A percentile compares a stretch with the other conserved stretches of the same genome.
These are phyloP conservation scores for Garra rufa DNA, from an alignment of 2,113 vertebrate species.

Conservation along the genomic window DNA sequence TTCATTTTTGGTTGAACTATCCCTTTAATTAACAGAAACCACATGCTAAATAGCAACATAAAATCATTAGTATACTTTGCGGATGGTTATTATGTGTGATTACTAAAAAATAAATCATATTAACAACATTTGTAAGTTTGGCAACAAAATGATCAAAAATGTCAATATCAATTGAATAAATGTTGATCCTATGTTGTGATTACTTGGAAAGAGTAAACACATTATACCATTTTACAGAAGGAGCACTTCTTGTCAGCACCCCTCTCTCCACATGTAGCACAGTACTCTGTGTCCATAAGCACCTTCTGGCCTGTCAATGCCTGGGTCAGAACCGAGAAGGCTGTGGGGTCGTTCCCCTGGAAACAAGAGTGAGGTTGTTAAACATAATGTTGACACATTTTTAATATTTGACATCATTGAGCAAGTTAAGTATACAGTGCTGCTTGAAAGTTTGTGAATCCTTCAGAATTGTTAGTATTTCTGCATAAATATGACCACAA, in stretches of 20 bases:
- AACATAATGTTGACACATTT: not conserved
- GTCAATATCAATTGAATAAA: not conserved
- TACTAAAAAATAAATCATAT: not conserved
- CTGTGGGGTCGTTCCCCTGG: slow-evolving; percentile 83
- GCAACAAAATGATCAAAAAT: not conserved
- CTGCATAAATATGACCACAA: too few species aligned
- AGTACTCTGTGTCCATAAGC: slow-evolving; percentile 84
- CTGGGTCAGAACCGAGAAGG: slow-evolving; percentile 85
- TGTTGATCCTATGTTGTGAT: not conserved
- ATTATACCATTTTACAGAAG: slow-evolving; percentile 82
- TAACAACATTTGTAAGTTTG: not conserved
- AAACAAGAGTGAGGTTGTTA: slow-evolving; percentile 30
- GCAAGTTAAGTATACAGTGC: too few species aligned
- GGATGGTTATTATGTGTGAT: not conserved
- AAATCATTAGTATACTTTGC: not conserved
- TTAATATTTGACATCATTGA: not conserved
- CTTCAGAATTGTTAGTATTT: too few species aligned
- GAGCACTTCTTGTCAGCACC: slow-evolving; percentile 83
- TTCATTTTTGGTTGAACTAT: too few species aligned
- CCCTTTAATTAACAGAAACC: too few species aligned
- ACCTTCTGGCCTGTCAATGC: slow-evolving; percentile 86
- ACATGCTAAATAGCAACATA: not conserved
- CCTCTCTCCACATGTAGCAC: slow-evolving; percentile 84
- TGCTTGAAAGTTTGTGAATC: too few species aligned
- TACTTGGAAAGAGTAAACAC: not conserved